phyloP scores from a whole-genome alignment of 2,888 invertebrate species.

The Hipparchia semele region DNA sequence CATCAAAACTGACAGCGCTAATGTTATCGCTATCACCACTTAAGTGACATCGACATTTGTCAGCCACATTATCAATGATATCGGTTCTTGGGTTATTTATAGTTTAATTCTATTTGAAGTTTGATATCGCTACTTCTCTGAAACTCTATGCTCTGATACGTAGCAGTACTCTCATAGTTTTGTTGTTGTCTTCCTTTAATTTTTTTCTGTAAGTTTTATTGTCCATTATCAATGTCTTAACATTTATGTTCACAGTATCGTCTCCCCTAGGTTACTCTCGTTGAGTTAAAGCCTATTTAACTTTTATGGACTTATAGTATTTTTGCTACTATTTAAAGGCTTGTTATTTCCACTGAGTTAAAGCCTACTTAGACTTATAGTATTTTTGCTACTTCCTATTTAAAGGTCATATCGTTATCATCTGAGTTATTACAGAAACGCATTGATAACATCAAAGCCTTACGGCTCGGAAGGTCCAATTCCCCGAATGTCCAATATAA shows the following conservation, averaged over 20 bases:
- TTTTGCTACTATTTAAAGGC: no score
- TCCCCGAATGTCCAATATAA: no score
- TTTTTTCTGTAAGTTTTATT: background rate
- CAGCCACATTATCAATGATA: constrained; percentile 41
- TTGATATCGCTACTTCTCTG: constrained; percentile 23
- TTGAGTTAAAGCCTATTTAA: no score
- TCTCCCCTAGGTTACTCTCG: no score
- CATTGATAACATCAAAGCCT: no score
- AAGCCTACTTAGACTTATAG: no score
- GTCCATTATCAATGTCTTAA: background rate
- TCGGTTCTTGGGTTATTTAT: constrained; percentile 40
- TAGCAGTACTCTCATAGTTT: background rate
- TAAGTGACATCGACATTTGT: constrained; percentile 50
- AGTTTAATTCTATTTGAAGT: constrained; percentile 32
- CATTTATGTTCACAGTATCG: background rate
- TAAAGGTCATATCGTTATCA: no score
- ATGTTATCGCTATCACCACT: constrained; percentile 58
- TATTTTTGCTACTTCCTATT: no score
- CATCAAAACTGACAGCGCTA: constrained; percentile 36
- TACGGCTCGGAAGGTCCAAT: no score
- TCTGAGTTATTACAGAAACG: no score
- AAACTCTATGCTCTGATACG: background rate
- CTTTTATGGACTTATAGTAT: no score
- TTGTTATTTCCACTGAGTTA: no score
- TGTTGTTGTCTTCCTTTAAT: background rate